Evolutionary conservation across 1,140 invertebrate genomes (phyloP), one percentile per base, ranked within the genome.

Genomic region (Calliopsis andreniformis): DNA sequence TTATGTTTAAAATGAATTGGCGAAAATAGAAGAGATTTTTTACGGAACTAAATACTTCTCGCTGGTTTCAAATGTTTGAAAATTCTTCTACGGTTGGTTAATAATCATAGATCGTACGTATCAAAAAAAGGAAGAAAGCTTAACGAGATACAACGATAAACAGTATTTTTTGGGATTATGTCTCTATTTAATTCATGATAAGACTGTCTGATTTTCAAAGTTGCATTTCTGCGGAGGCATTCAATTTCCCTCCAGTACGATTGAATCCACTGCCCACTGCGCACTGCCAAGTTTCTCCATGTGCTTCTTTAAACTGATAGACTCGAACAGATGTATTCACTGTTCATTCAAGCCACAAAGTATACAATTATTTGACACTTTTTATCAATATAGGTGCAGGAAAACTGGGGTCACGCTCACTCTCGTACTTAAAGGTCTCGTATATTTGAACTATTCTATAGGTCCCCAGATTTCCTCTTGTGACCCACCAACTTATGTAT

Each of bases 371-470:
- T 77, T 71, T 70, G 68, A 62, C 18, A 55, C 56, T 39, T 69
- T 76, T 55, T 12, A 45, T 39, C 43, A 30, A 23, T 28, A n/a
- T 76, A 71, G 76, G 59, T 71, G 35, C 49, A 76, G 81, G 75
- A 76, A 82, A 69, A 39, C 73, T 86, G 86, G 84, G 79, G 73
- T 35, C 55, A 76, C 75, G 80, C 79, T 86, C 79, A 79, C 59
- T 80, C 77, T 84, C 84, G 86, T 87, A 87, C 85, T 87, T 87
- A 75, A 83, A 51, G 76, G 47, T 66, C 32, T 63, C 39, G 42
- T 77, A 55, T 81, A 82, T 80, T 76, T 84, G 59, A 66, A 76
- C 64, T 63, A 72, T 18, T 70, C 56, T 66, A 73, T 35, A 61
- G 58, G 28, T 61, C 59, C 73, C 80, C 78, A 83, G 80, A 18